Evolutionary conservation across 2,113 vertebrate species (phyloP).

Genomic region (Myiozetetes cayanensis): DNA sequence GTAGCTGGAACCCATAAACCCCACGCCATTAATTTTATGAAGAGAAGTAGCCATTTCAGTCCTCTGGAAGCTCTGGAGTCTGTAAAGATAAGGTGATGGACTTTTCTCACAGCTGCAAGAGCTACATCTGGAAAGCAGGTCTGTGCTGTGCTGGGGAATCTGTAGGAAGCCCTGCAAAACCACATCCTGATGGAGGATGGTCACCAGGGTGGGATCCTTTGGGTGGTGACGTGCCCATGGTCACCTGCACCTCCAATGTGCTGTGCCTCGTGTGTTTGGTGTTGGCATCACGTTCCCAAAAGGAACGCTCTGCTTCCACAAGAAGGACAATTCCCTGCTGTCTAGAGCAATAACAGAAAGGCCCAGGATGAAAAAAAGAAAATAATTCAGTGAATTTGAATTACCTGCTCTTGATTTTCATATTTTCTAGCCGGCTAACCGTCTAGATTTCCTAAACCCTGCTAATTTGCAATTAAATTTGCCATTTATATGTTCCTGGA

Average conservation of each 20-base stretch:
- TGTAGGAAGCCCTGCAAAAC: background rate
- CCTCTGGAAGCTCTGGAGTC: slow-evolving; percentile 42
- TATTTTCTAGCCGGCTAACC: slow-evolving; percentile 35
- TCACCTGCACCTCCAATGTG: background rate
- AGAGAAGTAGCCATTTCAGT: slow-evolving; percentile 40
- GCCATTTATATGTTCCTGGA: slow-evolving; percentile 61
- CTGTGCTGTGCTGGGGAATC: fast-evolving
- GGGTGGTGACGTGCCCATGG: fast-evolving
- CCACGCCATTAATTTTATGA: slow-evolving; percentile 50
- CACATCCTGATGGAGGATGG: background rate
- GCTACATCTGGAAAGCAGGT: background rate
- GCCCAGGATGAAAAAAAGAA: background rate
- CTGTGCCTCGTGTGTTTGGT: fast-evolving
- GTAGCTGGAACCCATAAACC: slow-evolving; percentile 46
- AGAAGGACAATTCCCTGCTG: background rate
- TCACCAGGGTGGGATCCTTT: background rate
- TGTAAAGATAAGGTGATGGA: slow-evolving; percentile 45
- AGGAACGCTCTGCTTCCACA: background rate
- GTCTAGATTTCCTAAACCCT: slow-evolving; percentile 64
- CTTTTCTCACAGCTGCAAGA: background rate
- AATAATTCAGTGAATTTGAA: background rate
- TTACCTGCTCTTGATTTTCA: slow-evolving; percentile 41
- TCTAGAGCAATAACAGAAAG: background rate
- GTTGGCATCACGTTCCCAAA: background rate
- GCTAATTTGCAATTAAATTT: slow-evolving; percentile 74